Evolutionary conservation across 2,888 invertebrate species (phyloP).

Genomic region (Gryllus longicercus): DNA sequence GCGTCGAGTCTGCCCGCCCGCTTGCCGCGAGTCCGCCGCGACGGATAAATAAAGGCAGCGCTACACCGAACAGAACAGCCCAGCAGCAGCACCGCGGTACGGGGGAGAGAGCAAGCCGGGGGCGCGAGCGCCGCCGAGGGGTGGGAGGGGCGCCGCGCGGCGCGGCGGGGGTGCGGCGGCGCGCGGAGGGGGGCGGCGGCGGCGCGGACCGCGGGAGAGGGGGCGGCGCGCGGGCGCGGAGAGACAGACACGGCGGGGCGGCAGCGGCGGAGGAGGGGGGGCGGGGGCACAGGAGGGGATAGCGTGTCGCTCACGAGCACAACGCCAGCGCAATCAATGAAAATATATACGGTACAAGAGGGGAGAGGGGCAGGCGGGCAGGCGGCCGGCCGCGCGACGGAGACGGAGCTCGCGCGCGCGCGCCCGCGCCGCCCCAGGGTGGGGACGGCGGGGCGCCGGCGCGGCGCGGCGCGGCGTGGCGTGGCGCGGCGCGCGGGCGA

Average conservation of each 20-base stretch:
- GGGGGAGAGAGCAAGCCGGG: background rate
- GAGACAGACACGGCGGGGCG: background rate
- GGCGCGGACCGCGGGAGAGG: background rate
- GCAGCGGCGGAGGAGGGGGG: background rate
- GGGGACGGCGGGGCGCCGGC: too few species aligned
- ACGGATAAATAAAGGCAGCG: slow-evolving; percentile 17
- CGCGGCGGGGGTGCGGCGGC: slow-evolving; percentile 20
- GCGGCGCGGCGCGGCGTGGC: too few species aligned
- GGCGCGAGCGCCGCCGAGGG: background rate
- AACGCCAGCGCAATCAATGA: slow-evolving; percentile 38
- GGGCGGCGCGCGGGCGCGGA: background rate
- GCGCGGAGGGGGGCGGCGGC: background rate
- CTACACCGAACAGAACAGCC: slow-evolving; percentile 17
- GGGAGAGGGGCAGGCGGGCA: slow-evolving; percentile 20
- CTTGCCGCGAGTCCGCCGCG: slow-evolving; percentile 21
- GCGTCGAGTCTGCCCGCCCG: background rate
- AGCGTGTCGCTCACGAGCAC: slow-evolving; percentile 27
- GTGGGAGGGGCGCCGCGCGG: background rate
- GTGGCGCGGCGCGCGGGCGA: too few species aligned
- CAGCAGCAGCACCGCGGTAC: background rate
- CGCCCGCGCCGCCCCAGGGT: background rate
- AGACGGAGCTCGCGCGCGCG: background rate
- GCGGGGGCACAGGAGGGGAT: background rate
- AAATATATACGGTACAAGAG: slow-evolving; percentile 33
- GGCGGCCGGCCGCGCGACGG: slow-evolving; percentile 18